phyloP scores from a whole-genome alignment of 2,888 invertebrate species.

The Lysandra bellargus region DNA sequence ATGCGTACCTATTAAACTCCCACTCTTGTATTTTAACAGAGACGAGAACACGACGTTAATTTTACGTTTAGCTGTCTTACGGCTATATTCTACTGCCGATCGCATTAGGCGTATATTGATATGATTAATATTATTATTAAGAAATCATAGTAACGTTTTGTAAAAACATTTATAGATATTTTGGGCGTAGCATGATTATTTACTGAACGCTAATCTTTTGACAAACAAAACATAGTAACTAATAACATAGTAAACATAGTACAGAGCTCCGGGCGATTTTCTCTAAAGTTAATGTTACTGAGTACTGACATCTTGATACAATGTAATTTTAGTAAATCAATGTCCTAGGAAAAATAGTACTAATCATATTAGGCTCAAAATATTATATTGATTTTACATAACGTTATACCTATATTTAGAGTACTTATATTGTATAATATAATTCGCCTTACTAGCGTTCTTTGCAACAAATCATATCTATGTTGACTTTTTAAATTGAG shows the following conservation, averaged over 20 bases:
- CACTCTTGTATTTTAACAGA: background rate
- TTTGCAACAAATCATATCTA: constrained; percentile 26
- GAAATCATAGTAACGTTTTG: background rate
- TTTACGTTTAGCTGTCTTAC: background rate
- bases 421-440: background rate
- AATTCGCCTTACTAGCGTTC: constrained; percentile 26
- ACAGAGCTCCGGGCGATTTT: no score
- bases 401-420: background rate
- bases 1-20: background rate
- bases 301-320: no score
- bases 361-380: background rate
- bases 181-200: background rate
- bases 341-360: no score
- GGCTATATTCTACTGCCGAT: constrained; percentile 23
- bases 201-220: no score
- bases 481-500: background rate
- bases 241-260: no score
- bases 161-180: background rate
- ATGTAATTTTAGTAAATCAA: no score
- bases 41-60: background rate
- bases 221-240: no score
- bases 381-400: background rate
- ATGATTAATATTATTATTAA: background rate
- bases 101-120: background rate
- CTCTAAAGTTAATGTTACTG: no score